Percentiles rank a stretch among this genome's conserved stretches.
Conservation (phyloP, 2,113 vertebrate species). For the Dendropsophus ebraccatus region DNA sequence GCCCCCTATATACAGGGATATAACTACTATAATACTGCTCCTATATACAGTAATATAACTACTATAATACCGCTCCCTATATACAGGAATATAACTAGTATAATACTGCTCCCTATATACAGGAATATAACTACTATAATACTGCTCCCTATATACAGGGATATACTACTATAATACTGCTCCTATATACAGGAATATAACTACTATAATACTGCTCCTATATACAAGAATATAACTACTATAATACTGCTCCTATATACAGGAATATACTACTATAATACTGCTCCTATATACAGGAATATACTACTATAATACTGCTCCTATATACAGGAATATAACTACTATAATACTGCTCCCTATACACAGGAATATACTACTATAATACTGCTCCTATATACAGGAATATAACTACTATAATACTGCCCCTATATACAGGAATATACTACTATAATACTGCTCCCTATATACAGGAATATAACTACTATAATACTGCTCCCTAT, state of each 20-base stretch:
- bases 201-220: background rate
- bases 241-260: too few relatives aligned
- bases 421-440: background rate
- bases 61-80: slow-evolving; percentile 6
- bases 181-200: background rate
- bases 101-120: background rate
- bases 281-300: background rate
- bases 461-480: too few relatives aligned
- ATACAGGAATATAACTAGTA: slow-evolving; percentile 2
- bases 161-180: slow-evolving; percentile 5
- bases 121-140: slow-evolving; percentile 12
- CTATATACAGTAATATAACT: background rate
- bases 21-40: slow-evolving; percentile 9
- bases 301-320: background rate
- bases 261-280: slow-evolving; percentile 7
- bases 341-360: slow-evolving; percentile 4
- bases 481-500: background rate
- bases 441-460: slow-evolving; percentile 2
- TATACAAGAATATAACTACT: slow-evolving; percentile 5
- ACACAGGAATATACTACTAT: slow-evolving; percentile 6
- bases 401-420: background rate
- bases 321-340: background rate
- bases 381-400: background rate
- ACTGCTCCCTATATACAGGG: background rate
- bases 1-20: background rate